These are phyloP conservation scores for Acronicta aceris DNA, from an alignment of 2,888 invertebrate genomes.

Conservation along the genomic window DNA sequence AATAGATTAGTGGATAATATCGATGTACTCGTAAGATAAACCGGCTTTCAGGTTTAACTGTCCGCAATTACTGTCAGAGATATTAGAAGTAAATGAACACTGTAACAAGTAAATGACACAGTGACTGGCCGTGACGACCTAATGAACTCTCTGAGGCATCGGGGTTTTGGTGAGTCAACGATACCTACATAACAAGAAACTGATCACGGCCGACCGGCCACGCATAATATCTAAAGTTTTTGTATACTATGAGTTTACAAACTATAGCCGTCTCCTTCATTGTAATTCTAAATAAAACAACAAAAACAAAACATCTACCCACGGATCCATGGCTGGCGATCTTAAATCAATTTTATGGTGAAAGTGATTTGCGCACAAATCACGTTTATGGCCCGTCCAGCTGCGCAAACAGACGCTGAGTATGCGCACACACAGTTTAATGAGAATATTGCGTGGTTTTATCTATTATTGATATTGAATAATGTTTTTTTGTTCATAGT, in stretches of 20 bases:
- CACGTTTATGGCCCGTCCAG: slow-evolving; percentile 40
- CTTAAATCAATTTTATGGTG: slow-evolving; percentile 47
- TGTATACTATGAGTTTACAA: slow-evolving; percentile 28
- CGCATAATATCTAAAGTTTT: background rate
- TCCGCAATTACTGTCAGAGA: too few relatives aligned
- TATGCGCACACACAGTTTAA: slow-evolving; percentile 2
- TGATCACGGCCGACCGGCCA: too few relatives aligned
- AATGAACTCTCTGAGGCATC: too few relatives aligned
- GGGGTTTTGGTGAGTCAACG: too few relatives aligned
- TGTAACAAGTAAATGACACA: too few relatives aligned
- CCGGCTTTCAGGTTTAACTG: too few relatives aligned
- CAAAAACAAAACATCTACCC: slow-evolving; percentile 31
- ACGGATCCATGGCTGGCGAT: slow-evolving; percentile 22
- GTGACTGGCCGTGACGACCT: too few relatives aligned
- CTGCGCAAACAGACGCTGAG: slow-evolving; percentile 29
- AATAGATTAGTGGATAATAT: too few relatives aligned
- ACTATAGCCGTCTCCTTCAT: background rate
- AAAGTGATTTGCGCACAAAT: slow-evolving; percentile 42
- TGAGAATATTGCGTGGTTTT: slow-evolving; percentile 4
- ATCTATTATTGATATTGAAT: background rate
- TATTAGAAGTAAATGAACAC: too few relatives aligned
- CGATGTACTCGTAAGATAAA: too few relatives aligned
- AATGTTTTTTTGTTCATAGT: too few relatives aligned
- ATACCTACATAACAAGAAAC: too few relatives aligned
- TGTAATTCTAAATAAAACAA: slow-evolving; percentile 20